Conservation (phyloP, 2,888 invertebrate species). For the Cosmopolites sordidus region DNA sequence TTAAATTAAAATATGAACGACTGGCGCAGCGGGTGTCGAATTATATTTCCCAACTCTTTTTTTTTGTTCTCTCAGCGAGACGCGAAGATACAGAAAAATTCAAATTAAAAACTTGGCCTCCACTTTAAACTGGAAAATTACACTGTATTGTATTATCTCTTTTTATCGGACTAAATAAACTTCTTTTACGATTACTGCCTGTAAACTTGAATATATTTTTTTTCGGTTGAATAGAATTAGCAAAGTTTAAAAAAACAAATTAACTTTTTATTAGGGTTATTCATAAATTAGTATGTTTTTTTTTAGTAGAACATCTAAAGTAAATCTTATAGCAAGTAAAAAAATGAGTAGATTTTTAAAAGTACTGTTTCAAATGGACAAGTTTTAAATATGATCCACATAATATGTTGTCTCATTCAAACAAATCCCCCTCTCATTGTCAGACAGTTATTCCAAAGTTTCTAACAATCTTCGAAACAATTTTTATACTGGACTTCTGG, state of each 20-base stretch:
- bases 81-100: slow-evolving; percentile 10
- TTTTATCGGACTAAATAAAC: slow-evolving; percentile 16
- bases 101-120: slow-evolving; percentile 20
- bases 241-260: not conserved
- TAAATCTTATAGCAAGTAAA: too few relatives aligned
- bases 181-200: slow-evolving; percentile 6
- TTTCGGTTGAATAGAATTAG: slow-evolving; percentile 1
- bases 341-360: too few relatives aligned
- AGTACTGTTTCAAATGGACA: too few relatives aligned
- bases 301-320: too few relatives aligned
- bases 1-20: slow-evolving; percentile 46
- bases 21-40: slow-evolving; percentile 43
- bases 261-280: not conserved
- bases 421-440: too few relatives aligned
- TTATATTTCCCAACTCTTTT: slow-evolving; percentile 34
- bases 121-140: slow-evolving; percentile 23
- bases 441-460: too few relatives aligned
- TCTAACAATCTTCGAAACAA: too few relatives aligned
- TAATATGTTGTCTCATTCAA: too few relatives aligned
- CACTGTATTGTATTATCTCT: slow-evolving; percentile 22
- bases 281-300: too few relatives aligned
- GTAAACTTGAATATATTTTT: slow-evolving; percentile 8
- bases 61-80: slow-evolving; percentile 22
- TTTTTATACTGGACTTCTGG: too few relatives aligned
- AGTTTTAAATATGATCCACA: too few relatives aligned